phyloP scores from a whole-genome alignment of 1,140 invertebrate genomes.

The Aethina tumida region DNA sequence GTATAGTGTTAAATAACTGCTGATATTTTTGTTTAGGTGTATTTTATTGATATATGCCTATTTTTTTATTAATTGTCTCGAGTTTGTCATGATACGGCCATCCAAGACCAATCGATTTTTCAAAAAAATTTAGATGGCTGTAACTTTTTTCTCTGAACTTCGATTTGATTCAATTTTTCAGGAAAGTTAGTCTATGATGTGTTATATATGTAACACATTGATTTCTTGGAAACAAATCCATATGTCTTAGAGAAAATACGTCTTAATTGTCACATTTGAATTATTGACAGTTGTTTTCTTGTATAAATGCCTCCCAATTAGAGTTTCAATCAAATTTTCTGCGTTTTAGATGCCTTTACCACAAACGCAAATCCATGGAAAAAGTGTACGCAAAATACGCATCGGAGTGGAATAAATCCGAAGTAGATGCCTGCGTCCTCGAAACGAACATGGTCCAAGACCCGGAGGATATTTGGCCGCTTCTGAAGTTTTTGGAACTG shows the following conservation, averaged over 20 bases:
- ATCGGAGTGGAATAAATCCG: constrained; percentile 18
- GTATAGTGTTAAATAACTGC: too few species aligned
- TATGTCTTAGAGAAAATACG: background rate
- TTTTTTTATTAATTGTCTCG: too few species aligned
- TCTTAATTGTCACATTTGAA: background rate
- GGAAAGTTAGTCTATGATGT: too few species aligned
- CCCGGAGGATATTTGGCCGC: constrained; percentile 22
- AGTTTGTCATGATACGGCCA: too few species aligned
- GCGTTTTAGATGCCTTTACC: constrained; percentile 22
- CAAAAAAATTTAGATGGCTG: too few species aligned
- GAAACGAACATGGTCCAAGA: constrained; percentile 17
- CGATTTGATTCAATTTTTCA: too few species aligned
- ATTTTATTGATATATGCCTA: too few species aligned
- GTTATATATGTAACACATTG: too few species aligned
- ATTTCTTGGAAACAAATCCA: too few species aligned
- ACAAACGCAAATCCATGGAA: constrained; percentile 16
- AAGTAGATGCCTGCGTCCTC: constrained; percentile 14
- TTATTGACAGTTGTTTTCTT: background rate
- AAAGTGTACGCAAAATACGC: constrained; percentile 12
- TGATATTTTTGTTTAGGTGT: too few species aligned
- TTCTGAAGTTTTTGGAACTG: constrained; percentile 24
- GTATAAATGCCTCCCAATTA: constrained; percentile 1
- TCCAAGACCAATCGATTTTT: too few species aligned
- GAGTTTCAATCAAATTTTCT: background rate
- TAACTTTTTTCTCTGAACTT: too few species aligned